phyloP scores from a whole-genome alignment of 2,797 vertebrate genomes.

The Sebastes nivosus region DNA sequence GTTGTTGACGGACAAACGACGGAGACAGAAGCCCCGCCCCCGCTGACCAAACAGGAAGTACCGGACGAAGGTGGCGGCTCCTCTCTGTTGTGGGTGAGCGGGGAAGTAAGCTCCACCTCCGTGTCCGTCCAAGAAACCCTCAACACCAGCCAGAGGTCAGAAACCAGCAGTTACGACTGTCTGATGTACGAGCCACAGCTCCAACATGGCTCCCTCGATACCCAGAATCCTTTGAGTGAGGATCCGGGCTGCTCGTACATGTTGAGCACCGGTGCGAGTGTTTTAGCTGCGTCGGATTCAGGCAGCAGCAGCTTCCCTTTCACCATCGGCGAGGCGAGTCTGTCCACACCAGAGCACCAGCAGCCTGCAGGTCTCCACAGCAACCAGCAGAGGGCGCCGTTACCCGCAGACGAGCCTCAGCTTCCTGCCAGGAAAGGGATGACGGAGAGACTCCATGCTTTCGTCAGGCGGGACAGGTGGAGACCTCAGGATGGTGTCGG shows the following conservation, averaged over 20 bases:
- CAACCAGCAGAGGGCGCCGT: conserved; percentile 36
- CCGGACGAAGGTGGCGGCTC: not conserved
- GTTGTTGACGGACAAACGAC: not conserved
- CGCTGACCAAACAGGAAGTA: conserved; percentile 54
- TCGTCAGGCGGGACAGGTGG: conserved; percentile 38
- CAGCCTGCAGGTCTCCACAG: conserved; percentile 12
- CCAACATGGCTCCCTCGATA: conserved; percentile 14
- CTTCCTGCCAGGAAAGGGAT: not conserved
- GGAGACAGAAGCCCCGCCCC: conserved; percentile 24
- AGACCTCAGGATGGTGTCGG: conserved; percentile 7
- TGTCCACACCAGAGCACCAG: conserved; percentile 4
- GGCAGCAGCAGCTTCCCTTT: conserved; percentile 22
- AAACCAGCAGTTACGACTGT: conserved; percentile 30
- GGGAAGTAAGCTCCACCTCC: conserved; percentile 36
- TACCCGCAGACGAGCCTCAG: not conserved
- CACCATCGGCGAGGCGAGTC: not conserved
- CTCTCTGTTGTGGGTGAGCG: conserved; percentile 39
- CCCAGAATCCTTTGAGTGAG: conserved; percentile 39
- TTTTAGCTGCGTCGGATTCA: not conserved
- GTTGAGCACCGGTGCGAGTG: not conserved
- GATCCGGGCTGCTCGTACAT: conserved; percentile 54
- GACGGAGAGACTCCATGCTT: not conserved
- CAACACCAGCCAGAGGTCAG: conserved; percentile 26
- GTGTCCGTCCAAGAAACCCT: conserved; percentile 7
- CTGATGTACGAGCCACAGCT: conserved; percentile 42